Evolutionary conservation across 35 echinoderm and acorn worm genomes (phyloP), one percentile per base, ranked within the genome.

Genomic region (Anneissia japonica): DNA sequence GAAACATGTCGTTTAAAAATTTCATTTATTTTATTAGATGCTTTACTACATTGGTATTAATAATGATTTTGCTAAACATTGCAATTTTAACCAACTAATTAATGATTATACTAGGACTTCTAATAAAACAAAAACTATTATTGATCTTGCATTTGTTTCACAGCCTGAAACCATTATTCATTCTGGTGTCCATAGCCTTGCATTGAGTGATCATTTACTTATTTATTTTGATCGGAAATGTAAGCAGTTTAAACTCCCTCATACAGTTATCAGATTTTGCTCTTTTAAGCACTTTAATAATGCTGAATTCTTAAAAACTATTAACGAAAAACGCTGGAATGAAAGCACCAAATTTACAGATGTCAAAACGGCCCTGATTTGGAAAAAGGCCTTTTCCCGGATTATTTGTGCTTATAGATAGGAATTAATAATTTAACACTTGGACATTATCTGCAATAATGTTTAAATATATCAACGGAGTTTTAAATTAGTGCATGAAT

Each of bases 61-160:
- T 79, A 35, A 79, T 30, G 39, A 79, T 37, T 79, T 79, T 36
- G 77, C 11, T 79, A 79, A 79, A 79, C 35, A 79, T 35, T 79
- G 33, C 17, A 79, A 79, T 79, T 35, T 79, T 79, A 35, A 10
- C 11, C 77, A 79, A 26, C 30, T 79, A 37, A 79, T 35, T 35
- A 79, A 32, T 79, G 77, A 79, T 36, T 26, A 32, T 5, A 79
- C 77, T 79, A 79, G 77, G 39, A 79, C 39, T 2, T 36, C 77
- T 79, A 10, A 33, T 21, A 35, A 32, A 4, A 79, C 77, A 3
- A 79, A 37, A 37, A 21, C 77, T 35, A 33, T 32, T 79, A 36
- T 79, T 36, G 77, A 79, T 35, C 77, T 79, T 79, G 77, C 77
- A 33, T 79, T 79, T 79, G 77, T 79, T 12, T 79, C 77, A 35